phyloP scores from a whole-genome alignment of 2,888 invertebrate species.

The Cephus rjabovi region DNA sequence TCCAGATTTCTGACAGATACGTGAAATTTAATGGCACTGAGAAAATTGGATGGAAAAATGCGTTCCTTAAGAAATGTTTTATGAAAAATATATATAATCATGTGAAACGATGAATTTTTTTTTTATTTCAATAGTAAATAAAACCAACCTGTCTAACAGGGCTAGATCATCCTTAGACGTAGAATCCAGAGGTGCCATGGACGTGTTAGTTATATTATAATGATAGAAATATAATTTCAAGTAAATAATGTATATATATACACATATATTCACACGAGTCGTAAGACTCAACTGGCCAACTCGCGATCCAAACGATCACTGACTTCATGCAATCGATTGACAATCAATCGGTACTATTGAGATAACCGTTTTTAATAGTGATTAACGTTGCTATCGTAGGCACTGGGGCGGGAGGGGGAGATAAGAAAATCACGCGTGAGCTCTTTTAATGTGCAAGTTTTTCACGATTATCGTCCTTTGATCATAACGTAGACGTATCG shows the following conservation, averaged over 20 bases:
- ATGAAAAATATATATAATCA: no score
- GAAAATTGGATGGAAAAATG: no score
- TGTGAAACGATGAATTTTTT: no score
- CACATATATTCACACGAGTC: neutral
- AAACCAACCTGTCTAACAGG: neutral
- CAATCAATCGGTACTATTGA: neutral
- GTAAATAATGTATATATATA: neutral
- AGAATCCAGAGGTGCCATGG: neutral
- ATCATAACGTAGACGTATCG: neutral
- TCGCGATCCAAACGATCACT: neutral
- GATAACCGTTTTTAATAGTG: neutral
- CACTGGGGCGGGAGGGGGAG: neutral
- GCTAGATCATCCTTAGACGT: neutral
- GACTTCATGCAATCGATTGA: neutral
- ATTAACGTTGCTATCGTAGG: neutral
- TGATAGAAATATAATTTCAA: neutral
- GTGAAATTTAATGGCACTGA: no score
- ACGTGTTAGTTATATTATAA: neutral
- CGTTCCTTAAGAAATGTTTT: no score
- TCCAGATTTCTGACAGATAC: no score
- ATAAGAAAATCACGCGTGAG: neutral
- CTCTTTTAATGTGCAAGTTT: neutral
- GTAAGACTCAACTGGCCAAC: neutral
- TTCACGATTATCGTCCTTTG: neutral
- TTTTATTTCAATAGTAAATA: no score